Base-by-base conservation (phyloP, 2,797 vertebrate genomes). In the Ateles fusciceps region DNA sequence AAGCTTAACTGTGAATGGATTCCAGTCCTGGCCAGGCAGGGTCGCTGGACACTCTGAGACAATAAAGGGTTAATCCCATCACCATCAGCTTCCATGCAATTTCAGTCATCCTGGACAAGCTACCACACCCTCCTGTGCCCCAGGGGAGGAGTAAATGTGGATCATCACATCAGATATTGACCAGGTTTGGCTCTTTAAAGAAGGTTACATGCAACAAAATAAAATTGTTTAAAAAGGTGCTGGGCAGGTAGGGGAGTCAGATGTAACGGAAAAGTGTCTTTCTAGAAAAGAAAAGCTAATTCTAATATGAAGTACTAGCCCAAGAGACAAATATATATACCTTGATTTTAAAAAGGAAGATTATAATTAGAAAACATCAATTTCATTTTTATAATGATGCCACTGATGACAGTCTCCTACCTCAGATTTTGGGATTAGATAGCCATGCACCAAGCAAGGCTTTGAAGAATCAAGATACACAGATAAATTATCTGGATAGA, bases 51-150 rank as follows among this genome's bases (percentile, higher is more conserved):
- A 5, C 0, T 61, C 33, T 14, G 26, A 93, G 42, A 72, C 7
- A 64, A 26, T 39, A 52, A 21, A 59, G n/a, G 1, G 26, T 21
- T 97, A 39, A 78, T 24, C 12, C 14, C 4, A 24, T 5, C 4
- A 79, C 4, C 8, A 50, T 5, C 2, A 30, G 33, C 11, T 94
- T 81, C 68, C 28, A 17, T 2, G 50, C 72, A 19, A 46, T 50
- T 8, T 21, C 22, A 80, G 33, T 13, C 48, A 14, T 36, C 39
- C 68, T 12, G 4, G 48, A 46, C 50, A 48, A 85, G 46, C 24
- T 2, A 3, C n/a, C 7, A 26, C 28, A 22, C 1, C 30, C 59
- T 59, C n/a, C 0, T 21, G 33, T 0, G 7, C 7, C 68, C 4
- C 71, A 6, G 19, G 0, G 15, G 30, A 71, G 59, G 10, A 52